Evolutionary conservation across 1,140 invertebrate species (phyloP).

Genomic region (Euura saliciscinereae): DNA sequence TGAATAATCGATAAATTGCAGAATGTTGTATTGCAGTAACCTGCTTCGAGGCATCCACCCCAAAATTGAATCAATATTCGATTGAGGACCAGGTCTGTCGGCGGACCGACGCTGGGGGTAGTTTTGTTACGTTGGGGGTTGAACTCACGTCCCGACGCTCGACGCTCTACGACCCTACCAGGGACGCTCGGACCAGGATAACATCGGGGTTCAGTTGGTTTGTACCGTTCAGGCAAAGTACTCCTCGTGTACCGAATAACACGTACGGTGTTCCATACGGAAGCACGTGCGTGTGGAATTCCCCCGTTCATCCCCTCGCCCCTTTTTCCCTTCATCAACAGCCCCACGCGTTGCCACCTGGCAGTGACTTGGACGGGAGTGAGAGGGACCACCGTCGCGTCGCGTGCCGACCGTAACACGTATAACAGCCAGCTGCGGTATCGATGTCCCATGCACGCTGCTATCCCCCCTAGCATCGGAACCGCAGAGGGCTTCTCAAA

Average conservation of each 20-base stretch:
- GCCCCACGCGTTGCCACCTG: not conserved
- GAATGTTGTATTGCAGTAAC: no score
- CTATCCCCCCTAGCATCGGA: not conserved
- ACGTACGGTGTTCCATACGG: not conserved
- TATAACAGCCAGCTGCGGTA: slow-evolving; percentile 1
- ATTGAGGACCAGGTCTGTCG: not conserved
- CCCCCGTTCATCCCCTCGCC: not conserved
- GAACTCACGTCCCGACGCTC: slow-evolving; percentile 1
- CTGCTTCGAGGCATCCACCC: not conserved
- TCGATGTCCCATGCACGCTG: not conserved
- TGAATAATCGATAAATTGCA: no score
- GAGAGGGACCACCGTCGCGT: not conserved
- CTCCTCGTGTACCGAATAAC: no score
- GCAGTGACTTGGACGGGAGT: not conserved
- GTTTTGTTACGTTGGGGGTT: not conserved
- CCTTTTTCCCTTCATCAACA: not conserved
- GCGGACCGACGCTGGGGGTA: not conserved
- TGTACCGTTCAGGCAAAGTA: no score
- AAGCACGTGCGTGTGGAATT: not conserved
- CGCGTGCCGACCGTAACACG: not conserved
- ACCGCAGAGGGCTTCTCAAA: not conserved
- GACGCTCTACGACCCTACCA: not conserved
- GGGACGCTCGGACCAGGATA: slow-evolving; percentile 3
- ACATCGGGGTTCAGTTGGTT: not conserved
- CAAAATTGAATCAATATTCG: slow-evolving; percentile 3